Conservation (phyloP, 1,140 invertebrate species). For the Drosophila nigromelanica region DNA sequence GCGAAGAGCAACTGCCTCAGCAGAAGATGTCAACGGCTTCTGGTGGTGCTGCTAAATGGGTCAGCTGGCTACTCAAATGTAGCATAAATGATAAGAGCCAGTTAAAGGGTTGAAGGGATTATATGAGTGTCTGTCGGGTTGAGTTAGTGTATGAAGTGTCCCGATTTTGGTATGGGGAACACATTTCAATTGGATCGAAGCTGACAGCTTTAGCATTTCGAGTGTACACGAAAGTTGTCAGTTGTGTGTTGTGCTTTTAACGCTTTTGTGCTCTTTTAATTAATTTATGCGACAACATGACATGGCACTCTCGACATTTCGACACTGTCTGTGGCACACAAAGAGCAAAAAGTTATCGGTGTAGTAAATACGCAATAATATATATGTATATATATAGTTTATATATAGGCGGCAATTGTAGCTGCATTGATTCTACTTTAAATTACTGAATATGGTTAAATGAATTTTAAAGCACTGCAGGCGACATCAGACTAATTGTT, state of each 20-base stretch:
- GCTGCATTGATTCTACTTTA: not conserved
- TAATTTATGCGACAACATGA: constrained; percentile 42
- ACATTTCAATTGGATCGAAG: constrained; percentile 2
- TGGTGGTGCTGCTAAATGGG: constrained; percentile 21
- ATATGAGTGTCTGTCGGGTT: not conserved
- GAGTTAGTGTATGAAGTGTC: not conserved
- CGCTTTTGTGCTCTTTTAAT: constrained; percentile 28
- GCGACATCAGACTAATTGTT: constrained; percentile 58
- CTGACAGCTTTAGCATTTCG: constrained; percentile 21
- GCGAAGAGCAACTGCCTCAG: not conserved
- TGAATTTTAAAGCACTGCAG: constrained; percentile 57
- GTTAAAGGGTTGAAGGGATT: not conserved
- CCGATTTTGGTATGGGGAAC: not conserved
- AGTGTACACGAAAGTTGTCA: constrained; percentile 3
- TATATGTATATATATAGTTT: not conserved
- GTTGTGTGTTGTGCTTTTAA: constrained; percentile 26
- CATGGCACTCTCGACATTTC: constrained; percentile 15
- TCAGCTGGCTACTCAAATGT: constrained; percentile 37
- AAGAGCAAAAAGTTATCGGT: constrained; percentile 3
- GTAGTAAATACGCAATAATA: constrained; percentile 7
- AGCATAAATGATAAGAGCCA: constrained; percentile 33
- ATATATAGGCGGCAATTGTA: not conserved
- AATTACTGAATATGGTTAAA: constrained; percentile 37
- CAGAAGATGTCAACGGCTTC: not conserved
- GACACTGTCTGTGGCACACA: no score